A percentile compares a stretch with the other conserved stretches of the same genome.
Conservation (phyloP, 2,113 vertebrate species). For the Grallaria varia region DNA sequence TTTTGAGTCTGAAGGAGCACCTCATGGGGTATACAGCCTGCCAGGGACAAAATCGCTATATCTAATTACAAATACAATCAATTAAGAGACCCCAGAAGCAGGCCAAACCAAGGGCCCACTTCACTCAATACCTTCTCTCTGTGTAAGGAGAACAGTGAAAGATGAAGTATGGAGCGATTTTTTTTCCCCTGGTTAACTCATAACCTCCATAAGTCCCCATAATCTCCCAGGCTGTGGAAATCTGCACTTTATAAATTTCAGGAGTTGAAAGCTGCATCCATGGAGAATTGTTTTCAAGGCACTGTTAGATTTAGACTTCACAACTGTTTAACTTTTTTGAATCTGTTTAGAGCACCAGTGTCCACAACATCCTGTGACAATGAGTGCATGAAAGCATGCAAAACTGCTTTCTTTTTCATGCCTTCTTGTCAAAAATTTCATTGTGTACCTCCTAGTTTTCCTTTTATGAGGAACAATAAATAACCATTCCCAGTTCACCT, state of each 20-base stretch:
- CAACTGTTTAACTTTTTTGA: neutral
- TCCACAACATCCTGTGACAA: neutral
- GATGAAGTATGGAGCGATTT: neutral
- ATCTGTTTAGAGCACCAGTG: neutral
- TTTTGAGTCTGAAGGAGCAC: neutral
- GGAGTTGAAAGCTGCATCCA: neutral
- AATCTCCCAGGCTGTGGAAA: neutral
- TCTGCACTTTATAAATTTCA: neutral
- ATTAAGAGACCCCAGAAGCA: neutral
- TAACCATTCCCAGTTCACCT: neutral
- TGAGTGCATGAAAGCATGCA: neutral
- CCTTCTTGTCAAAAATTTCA: neutral
- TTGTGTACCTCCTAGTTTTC: neutral
- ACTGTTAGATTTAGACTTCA: neutral
- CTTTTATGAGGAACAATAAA: conserved; percentile 6
- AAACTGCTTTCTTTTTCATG: neutral
- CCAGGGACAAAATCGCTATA: neutral
- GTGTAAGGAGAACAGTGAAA: neutral
- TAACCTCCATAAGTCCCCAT: too few relatives aligned
- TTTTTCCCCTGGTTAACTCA: neutral
- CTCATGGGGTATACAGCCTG: rapidly evolving
- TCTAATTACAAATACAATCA: neutral
- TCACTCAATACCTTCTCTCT: neutral
- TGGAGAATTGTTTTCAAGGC: neutral
- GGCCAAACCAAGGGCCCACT: neutral